Evolutionary conservation across 2,888 invertebrate species (phyloP).

Genomic region (Hypomecis punctinalis): DNA sequence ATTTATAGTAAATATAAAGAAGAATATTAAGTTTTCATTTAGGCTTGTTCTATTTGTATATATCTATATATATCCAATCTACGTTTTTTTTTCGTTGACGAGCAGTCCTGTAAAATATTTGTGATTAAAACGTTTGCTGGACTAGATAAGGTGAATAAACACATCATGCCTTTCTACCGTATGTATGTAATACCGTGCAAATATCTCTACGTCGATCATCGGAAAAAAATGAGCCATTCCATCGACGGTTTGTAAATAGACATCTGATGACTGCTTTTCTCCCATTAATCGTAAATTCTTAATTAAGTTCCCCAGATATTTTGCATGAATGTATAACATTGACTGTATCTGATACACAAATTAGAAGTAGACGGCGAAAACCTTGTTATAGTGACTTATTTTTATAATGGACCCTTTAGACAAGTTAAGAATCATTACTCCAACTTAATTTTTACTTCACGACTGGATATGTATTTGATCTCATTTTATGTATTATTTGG

Average conservation of each 20-base stretch:
- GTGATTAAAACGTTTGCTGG: too few species aligned
- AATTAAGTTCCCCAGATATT: conserved; percentile 18
- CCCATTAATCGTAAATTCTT: conserved; percentile 9
- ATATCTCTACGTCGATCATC: conserved; percentile 20
- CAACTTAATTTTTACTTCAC: conserved; percentile 60
- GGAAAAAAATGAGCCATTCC: conserved; percentile 24
- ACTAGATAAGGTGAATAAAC: conserved; percentile 6
- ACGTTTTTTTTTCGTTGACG: too few species aligned
- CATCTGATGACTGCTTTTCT: conserved; percentile 27
- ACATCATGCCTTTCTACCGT: conserved; percentile 36
- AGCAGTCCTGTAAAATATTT: too few species aligned
- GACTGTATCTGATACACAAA: conserved; percentile 41
- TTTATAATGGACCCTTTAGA: conserved; percentile 55
- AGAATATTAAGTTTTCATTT: too few species aligned
- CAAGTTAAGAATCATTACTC: conserved; percentile 59
- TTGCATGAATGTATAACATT: conserved; percentile 37
- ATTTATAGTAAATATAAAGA: too few species aligned
- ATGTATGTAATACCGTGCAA: conserved; percentile 32
- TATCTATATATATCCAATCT: too few species aligned
- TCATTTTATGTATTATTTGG: conserved; percentile 77
- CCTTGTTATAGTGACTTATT: conserved; percentile 45
- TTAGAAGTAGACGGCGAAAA: conserved; percentile 30
- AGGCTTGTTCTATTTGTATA: too few species aligned
- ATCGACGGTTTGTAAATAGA: conserved; percentile 39
- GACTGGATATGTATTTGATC: conserved; percentile 77